Percentiles rank a stretch among this genome's conserved stretches.
phyloP scores from a whole-genome alignment of 2,888 invertebrate species.

The Leucoma salicis region DNA sequence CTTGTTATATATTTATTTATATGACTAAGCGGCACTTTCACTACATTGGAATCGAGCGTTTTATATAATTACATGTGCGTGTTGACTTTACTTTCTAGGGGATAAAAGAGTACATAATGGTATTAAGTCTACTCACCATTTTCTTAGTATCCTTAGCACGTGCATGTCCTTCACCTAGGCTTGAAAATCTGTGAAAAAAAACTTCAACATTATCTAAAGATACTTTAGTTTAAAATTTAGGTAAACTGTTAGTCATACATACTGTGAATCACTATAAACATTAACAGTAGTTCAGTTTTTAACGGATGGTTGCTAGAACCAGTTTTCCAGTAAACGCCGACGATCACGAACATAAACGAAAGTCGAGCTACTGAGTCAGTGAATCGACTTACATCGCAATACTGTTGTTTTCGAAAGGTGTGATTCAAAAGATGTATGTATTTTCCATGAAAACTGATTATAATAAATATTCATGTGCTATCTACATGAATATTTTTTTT shows the following conservation, averaged over 20 bases:
- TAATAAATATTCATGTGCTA: no score
- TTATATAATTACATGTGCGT: slow-evolving; percentile 30
- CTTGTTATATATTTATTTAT: no score
- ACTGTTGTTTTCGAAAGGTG: slow-evolving; percentile 50
- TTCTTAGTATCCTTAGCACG: slow-evolving; percentile 38
- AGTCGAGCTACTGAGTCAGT: slow-evolving; percentile 63
- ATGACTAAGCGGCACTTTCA: slow-evolving; percentile 35
- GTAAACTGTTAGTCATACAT: slow-evolving; percentile 39
- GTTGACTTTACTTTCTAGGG: slow-evolving; percentile 39
- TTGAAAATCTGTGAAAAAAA: slow-evolving; percentile 35
- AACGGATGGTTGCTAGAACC: slow-evolving; percentile 32
- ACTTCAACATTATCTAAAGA: slow-evolving; percentile 5
- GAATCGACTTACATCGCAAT: slow-evolving; percentile 36
- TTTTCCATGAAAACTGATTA: no score
- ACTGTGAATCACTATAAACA: slow-evolving; percentile 49
- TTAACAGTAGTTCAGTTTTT: slow-evolving; percentile 33
- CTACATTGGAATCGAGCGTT: slow-evolving; percentile 27
- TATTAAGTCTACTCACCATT: slow-evolving; percentile 42
- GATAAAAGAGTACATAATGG: slow-evolving; percentile 10
- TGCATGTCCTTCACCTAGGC: slow-evolving; percentile 33
- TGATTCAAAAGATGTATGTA: slow-evolving; percentile 13
- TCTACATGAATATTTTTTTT: no score
- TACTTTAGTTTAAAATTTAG: not conserved
- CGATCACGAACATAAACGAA: slow-evolving; percentile 54
- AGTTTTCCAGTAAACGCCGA: slow-evolving; percentile 50